phyloP scores from a whole-genome alignment of 1,140 invertebrate species.

The Drosophila aff. region DNA sequence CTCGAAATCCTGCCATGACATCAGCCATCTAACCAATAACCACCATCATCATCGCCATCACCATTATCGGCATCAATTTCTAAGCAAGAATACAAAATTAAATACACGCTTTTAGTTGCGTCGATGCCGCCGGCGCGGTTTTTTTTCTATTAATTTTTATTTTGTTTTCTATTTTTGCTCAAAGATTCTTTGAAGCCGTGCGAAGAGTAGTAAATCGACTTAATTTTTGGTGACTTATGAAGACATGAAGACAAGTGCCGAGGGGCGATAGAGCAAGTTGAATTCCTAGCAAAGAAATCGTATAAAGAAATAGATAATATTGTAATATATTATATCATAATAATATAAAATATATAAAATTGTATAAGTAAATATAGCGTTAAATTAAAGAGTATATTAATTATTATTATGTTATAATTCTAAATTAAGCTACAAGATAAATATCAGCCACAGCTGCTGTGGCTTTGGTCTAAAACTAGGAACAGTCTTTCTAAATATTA shows the following conservation, averaged over 20 bases:
- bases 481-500: too few relatives aligned
- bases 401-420: too few relatives aligned
- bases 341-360: background rate
- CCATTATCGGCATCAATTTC: constrained; percentile 60
- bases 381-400: too few relatives aligned
- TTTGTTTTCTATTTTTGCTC: background rate
- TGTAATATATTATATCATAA: background rate
- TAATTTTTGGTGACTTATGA: constrained; percentile 32
- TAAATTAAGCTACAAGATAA: too few relatives aligned
- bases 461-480: too few relatives aligned
- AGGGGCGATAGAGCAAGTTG: constrained; percentile 11
- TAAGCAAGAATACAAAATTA: constrained; percentile 37
- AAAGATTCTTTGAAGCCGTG: constrained; percentile 26
- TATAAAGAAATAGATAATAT: too few relatives aligned
- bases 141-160: constrained; percentile 3
- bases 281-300: background rate
- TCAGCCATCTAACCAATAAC: constrained; percentile 46
- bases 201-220: constrained; percentile 31
- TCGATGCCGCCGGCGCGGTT: constrained; percentile 10
- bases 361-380: too few relatives aligned
- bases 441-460: too few relatives aligned
- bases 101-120: constrained; percentile 41
- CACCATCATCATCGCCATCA: constrained; percentile 45
- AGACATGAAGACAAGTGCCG: constrained; percentile 21
- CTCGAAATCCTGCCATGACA: constrained; percentile 70